Evolutionary conservation across 2,888 invertebrate genomes (phyloP), one percentile per base, ranked within the genome.

Genomic region (Drosophila robusta): DNA sequence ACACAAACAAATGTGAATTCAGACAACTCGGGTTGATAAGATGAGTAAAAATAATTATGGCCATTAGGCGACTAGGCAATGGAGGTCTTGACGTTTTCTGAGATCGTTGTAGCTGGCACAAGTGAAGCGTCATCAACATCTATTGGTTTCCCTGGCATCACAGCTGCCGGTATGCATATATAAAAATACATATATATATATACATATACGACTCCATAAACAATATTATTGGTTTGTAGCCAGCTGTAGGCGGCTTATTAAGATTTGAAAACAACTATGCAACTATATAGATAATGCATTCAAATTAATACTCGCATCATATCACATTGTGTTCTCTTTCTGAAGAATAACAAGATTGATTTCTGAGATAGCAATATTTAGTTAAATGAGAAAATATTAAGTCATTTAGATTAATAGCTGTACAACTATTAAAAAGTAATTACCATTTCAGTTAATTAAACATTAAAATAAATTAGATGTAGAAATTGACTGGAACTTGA

Each of bases 1-100:
- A 46, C 32, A 38, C 39, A 67, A 9, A 69, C 77, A 75, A 76
- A 73, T 82, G 75, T 70, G 71, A 69, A 65, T 75, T 80, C 70
- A 70, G 77, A 79, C 77, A 85, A 77, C 52, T 69, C 70, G 45
- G 61, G 64, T 58, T 78, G 86, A 87, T 87, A 87, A 85, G 79
- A 76, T 74, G 83, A 86, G 71, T 76, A 69, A 79, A 87, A 87
- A 87, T 87, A 87, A 87, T 87, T 87, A 79, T 83, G 71, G 69
- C 86, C 86, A 87, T 87, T 87, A 87, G 86, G 70, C 72, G 66
- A 71, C 70, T 51, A 54, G 80, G 77, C 79, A 68, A 66, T 70
- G 58, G 57, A 69, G 61, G 49, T 16, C 68, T 64, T 45, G 34
- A 22, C 32, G 45, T 36, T 41, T 39, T 50, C 49, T n/a, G 44